phyloP scores from a whole-genome alignment of 2,888 invertebrate species.

The Drosophila histrio region DNA sequence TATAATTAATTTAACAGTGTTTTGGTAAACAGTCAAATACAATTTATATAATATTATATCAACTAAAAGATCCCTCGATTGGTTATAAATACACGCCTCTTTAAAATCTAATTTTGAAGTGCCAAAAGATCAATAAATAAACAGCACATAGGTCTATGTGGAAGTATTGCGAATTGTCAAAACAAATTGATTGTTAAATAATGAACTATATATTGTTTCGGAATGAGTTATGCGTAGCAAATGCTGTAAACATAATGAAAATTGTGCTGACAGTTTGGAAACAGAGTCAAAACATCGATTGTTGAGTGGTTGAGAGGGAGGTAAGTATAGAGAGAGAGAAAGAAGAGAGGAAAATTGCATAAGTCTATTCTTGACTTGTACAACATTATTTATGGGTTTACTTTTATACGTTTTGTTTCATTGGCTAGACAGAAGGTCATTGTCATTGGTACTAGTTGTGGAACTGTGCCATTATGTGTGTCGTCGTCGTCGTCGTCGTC shows the following conservation, averaged over 20 bases:
- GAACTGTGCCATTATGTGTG: constrained; percentile 48
- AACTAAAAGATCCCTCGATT: neutral
- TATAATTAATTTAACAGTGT: no score
- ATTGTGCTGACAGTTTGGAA: constrained; percentile 47
- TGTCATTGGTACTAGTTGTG: constrained; percentile 47
- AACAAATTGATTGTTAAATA: constrained; percentile 81
- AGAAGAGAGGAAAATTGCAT: neutral
- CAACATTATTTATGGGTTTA: constrained; percentile 67
- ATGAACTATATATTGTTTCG: constrained; percentile 81
- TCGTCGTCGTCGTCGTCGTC: constrained; percentile 40
- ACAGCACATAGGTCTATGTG: neutral
- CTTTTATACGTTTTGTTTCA: constrained; percentile 30
- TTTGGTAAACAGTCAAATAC: neutral
- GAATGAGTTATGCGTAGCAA: constrained; percentile 64
- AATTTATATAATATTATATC: neutral
- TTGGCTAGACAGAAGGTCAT: constrained; percentile 60
- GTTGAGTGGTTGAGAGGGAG: constrained; percentile 2
- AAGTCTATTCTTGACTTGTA: constrained; percentile 31
- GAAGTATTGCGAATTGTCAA: constrained; percentile 53
- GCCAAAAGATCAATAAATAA: constrained; percentile 7
- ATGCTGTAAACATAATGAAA: constrained; percentile 48
- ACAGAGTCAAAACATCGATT: constrained; percentile 48
- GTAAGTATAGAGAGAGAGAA: constrained; percentile 3
- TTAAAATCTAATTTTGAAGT: constrained; percentile 19
- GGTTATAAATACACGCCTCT: neutral